phyloP scores from a whole-genome alignment of 2,797 vertebrate genomes.

The Anguilla marmorata region DNA sequence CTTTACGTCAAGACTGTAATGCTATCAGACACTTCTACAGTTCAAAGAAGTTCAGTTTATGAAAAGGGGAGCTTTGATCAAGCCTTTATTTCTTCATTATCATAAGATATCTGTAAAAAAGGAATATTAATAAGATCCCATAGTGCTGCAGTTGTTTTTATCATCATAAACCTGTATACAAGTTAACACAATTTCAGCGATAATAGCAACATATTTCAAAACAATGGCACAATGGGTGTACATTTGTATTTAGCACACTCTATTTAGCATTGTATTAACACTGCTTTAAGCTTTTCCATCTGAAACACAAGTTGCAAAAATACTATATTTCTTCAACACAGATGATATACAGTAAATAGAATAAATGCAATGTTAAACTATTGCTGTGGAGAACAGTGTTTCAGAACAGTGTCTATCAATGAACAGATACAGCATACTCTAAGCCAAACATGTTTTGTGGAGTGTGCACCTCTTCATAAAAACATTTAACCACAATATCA shows the following conservation, averaged over 20 bases:
- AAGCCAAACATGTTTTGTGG: neutral
- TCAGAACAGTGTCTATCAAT: neutral
- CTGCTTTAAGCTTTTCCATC: neutral
- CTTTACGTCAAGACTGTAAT: constrained; percentile 24
- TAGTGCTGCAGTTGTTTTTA: neutral
- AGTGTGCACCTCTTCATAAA: neutral
- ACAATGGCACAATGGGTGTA: neutral
- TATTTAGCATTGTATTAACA: neutral
- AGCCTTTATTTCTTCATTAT: constrained; percentile 68
- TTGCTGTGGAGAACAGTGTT: neutral
- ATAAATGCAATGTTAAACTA: neutral
- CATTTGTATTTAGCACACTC: neutral
- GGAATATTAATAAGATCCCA: constrained; percentile 20
- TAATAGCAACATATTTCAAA: neutral
- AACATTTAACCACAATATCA: neutral
- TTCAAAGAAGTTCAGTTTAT: constrained; percentile 37
- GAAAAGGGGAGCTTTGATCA: constrained; percentile 35
- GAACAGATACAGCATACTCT: neutral
- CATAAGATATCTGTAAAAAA: constrained; percentile 58
- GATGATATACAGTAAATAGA: neutral
- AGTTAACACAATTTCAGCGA: neutral
- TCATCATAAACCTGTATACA: neutral
- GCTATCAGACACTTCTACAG: constrained; percentile 16
- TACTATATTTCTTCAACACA: neutral
- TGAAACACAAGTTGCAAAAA: neutral